Evolutionary conservation across 2,888 invertebrate species (phyloP).

Genomic region (Amphimallon solstitiale): DNA sequence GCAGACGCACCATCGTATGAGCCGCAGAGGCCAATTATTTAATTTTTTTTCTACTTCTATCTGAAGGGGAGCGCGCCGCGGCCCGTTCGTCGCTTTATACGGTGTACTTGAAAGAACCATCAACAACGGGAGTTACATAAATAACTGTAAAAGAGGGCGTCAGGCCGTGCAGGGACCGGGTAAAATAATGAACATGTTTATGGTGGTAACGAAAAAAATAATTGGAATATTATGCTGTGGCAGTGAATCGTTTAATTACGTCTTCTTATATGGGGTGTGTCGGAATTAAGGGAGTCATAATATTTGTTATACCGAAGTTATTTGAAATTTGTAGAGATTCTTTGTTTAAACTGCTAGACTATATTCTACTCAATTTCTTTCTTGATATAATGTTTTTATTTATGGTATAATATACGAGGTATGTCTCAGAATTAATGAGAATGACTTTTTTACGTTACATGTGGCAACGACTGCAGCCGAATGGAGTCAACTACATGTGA

Average conservation of each 20-base stretch:
- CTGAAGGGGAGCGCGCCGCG: not conserved
- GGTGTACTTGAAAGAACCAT: constrained; percentile 28
- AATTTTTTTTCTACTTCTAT: constrained; percentile 27
- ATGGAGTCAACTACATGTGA: too few relatives aligned
- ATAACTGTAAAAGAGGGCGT: constrained; percentile 32
- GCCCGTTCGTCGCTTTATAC: constrained; percentile 12
- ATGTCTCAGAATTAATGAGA: too few relatives aligned
- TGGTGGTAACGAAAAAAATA: constrained; percentile 29
- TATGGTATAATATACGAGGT: too few relatives aligned
- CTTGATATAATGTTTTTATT: too few relatives aligned
- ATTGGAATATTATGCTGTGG: constrained; percentile 22
- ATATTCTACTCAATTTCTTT: too few relatives aligned
- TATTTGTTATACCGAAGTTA: too few relatives aligned
- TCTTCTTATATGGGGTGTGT: constrained; percentile 2
- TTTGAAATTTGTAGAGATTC: too few relatives aligned
- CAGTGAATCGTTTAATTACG: constrained; percentile 18
- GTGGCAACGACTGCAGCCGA: too few relatives aligned
- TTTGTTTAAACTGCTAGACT: too few relatives aligned
- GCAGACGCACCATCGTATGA: constrained; percentile 13
- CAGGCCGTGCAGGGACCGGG: constrained; percentile 8
- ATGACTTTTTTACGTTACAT: too few relatives aligned
- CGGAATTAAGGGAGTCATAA: not conserved
- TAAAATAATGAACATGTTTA: constrained; percentile 31
- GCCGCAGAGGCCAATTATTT: constrained; percentile 28
- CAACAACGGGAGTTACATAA: constrained; percentile 22